These are phyloP conservation scores for Drosophila takahashii DNA, from an alignment of 1,140 invertebrate species.

Conservation along the genomic window DNA sequence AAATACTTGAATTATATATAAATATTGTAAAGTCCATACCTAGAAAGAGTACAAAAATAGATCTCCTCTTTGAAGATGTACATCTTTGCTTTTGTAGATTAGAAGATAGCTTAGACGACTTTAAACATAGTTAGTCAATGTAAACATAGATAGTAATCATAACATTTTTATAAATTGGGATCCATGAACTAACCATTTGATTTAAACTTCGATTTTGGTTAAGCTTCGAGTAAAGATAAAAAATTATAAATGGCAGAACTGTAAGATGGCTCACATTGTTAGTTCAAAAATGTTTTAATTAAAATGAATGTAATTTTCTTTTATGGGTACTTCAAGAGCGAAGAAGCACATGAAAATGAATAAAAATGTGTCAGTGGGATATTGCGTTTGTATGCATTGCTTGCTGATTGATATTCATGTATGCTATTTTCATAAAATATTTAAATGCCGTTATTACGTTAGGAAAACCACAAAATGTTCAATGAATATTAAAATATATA, in stretches of 20 bases:
- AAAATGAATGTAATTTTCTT: not conserved
- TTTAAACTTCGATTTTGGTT: not conserved
- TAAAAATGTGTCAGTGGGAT: not conserved
- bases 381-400: not conserved
- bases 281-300: not conserved
- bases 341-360: not conserved
- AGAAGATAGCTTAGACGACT: constrained; percentile 29
- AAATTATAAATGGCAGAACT: not conserved
- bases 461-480: not conserved
- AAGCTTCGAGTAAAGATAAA: not conserved
- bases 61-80: constrained; percentile 25
- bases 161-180: not conserved
- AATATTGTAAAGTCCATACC: constrained; percentile 34
- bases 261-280: not conserved
- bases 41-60: constrained; percentile 18
- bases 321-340: not conserved
- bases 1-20: constrained; percentile 60
- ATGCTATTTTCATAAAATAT: not conserved
- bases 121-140: constrained; percentile 20
- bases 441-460: not conserved
- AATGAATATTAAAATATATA: not conserved
- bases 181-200: not conserved
- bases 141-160: constrained; percentile 14
- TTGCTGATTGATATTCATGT: no score
- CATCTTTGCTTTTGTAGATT: constrained; percentile 41